Evolutionary conservation across 2,888 invertebrate species (phyloP).

Genomic region (Drosophila eohydei): DNA sequence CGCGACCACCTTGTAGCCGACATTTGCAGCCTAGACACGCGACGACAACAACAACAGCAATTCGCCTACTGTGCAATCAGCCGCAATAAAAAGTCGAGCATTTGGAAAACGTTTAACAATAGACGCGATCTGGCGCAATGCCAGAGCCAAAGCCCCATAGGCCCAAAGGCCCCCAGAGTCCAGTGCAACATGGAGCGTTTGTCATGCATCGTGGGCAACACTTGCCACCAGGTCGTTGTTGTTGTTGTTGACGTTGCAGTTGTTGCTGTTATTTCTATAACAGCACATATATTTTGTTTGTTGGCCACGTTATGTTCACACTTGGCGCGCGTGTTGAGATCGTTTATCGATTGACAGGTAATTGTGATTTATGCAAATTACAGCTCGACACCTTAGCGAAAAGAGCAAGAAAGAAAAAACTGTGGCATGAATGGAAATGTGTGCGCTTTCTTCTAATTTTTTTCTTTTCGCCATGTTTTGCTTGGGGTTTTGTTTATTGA

Average conservation of each 20-base stretch:
- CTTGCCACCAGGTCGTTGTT: constrained; percentile 47
- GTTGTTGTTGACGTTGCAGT: constrained; percentile 7
- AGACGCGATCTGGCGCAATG: constrained; percentile 53
- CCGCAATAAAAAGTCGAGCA: constrained; percentile 52
- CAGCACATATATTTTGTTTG: constrained; percentile 41
- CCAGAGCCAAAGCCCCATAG: constrained; percentile 36
- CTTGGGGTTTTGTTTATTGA: constrained; percentile 70
- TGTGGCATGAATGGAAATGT: constrained; percentile 55
- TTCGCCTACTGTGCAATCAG: constrained; percentile 41
- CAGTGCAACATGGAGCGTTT: constrained; percentile 56
- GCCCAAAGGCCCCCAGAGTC: constrained; percentile 8
- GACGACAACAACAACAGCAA: constrained; percentile 24
- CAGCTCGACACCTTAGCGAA: constrained; percentile 64
- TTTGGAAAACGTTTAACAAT: constrained; percentile 69
- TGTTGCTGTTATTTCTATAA: constrained; percentile 37
- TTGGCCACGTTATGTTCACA: constrained; percentile 52
- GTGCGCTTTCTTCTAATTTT: constrained; percentile 45
- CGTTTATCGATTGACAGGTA: constrained; percentile 78
- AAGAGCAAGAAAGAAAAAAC: background rate
- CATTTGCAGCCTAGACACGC: constrained; percentile 32
- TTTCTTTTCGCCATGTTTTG: constrained; percentile 41
- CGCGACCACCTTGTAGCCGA: constrained; percentile 44
- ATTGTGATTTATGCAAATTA: constrained; percentile 80
- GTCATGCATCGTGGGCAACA: constrained; percentile 59
- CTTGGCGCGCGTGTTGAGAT: constrained; percentile 58